Evolutionary conservation across 1,140 invertebrate genomes (phyloP).

Genomic region (Drosophila azteca): DNA sequence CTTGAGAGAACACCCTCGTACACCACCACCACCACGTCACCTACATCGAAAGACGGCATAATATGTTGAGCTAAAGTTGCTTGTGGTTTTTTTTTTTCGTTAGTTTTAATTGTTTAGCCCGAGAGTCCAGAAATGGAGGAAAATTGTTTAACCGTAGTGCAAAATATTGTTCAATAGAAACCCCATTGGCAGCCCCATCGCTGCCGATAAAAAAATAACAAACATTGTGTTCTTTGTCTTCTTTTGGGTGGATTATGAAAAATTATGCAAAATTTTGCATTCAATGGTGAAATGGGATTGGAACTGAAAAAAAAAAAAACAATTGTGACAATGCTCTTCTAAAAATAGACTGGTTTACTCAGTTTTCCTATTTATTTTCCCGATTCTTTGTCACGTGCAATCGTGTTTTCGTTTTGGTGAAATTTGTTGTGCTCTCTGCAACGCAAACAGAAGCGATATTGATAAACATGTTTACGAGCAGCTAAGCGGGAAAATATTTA

Average conservation of each 20-base stretch:
- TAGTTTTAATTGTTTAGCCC: constrained; percentile 68
- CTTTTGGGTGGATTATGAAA: background rate
- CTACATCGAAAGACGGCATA: constrained; percentile 25
- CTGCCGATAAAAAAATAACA: constrained; percentile 7
- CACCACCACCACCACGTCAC: background rate
- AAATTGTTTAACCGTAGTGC: constrained; percentile 68
- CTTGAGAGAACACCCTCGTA: background rate
- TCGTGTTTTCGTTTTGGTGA: constrained; percentile 42
- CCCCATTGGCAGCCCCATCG: constrained; percentile 15
- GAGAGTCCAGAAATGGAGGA: constrained; percentile 35
- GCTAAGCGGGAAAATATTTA: background rate
- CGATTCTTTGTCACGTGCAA: constrained; percentile 24
- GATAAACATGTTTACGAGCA: constrained; percentile 68
- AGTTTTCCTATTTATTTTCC: constrained; percentile 16
- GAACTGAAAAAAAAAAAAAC: constrained; percentile 1
- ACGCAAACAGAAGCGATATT: constrained; percentile 47
- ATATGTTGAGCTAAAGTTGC: constrained; percentile 47
- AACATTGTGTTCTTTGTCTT: no score
- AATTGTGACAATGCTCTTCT: constrained; percentile 26
- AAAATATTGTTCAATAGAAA: constrained; percentile 66
- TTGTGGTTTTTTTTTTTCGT: constrained; percentile 34
- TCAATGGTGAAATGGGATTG: constrained; percentile 51
- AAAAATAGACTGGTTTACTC: constrained; percentile 53
- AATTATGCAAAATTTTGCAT: constrained; percentile 27
- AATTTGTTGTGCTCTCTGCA: constrained; percentile 41